Evolutionary conservation across 2,797 vertebrate species (phyloP).

Genomic region (Poeciliopsis turneri): DNA sequence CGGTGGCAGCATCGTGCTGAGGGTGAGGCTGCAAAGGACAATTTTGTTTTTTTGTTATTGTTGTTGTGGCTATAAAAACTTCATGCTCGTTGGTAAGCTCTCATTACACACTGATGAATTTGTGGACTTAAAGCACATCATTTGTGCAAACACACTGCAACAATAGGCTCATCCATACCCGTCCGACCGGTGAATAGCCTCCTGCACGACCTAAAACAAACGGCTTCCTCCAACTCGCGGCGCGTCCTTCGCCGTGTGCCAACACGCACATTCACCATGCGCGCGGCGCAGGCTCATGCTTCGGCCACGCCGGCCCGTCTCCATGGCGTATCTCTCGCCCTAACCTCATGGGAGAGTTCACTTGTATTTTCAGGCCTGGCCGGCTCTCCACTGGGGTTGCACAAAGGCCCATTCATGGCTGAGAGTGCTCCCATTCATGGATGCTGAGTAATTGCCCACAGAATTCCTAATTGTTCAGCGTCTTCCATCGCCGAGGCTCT

Average conservation of each 20-base stretch:
- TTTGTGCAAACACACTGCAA: conserved; percentile 20
- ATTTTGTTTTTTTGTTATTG: neutral
- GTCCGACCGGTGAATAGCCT: conserved; percentile 37
- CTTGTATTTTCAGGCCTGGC: conserved; percentile 74
- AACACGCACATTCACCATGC: conserved; percentile 31
- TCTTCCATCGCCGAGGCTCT: conserved; percentile 77
- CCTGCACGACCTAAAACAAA: conserved; percentile 57
- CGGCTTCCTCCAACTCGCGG: conserved; percentile 29
- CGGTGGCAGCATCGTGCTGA: neutral
- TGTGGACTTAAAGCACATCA: conserved; percentile 10
- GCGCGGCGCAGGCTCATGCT: conserved; percentile 59
- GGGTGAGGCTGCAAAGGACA: neutral
- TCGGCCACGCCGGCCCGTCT: conserved; percentile 65
- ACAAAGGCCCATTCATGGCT: conserved; percentile 82
- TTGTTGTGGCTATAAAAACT: neutral
- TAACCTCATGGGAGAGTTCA: conserved; percentile 82
- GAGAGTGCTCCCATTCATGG: conserved; percentile 81
- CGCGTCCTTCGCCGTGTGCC: conserved; percentile 39
- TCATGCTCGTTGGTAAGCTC: neutral
- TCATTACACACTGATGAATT: neutral
- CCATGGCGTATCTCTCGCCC: conserved; percentile 71
- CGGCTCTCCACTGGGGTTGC: conserved; percentile 60
- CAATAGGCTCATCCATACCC: conserved; percentile 33
- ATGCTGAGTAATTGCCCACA: conserved; percentile 75
- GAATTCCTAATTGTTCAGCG: conserved; percentile 81